A percentile compares a stretch with the other conserved stretches of the same genome.
Conservation (phyloP, 2,113 vertebrate species). For the Gobio gobio region DNA sequence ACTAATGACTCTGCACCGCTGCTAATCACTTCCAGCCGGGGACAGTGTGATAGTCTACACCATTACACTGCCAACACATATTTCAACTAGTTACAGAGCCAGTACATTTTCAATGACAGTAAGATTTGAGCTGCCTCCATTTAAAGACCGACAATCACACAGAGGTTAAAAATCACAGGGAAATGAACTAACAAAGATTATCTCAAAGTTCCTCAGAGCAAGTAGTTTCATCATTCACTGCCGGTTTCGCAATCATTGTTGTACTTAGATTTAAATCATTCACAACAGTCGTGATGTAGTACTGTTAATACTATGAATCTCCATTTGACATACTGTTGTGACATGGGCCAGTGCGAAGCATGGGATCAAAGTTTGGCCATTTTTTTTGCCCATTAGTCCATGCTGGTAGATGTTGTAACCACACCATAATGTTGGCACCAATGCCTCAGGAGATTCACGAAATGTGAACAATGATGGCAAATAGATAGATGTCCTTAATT, state of each 20-base stretch:
- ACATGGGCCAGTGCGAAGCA: background rate
- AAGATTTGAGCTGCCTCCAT: background rate
- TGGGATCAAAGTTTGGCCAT: background rate
- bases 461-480: background rate
- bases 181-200: constrained; percentile 3
- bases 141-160: background rate
- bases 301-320: background rate
- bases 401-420: background rate
- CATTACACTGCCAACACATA: constrained; percentile 4
- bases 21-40: constrained; percentile 36
- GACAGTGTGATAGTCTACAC: constrained; percentile 11
- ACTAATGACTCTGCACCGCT: constrained; percentile 30
- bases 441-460: background rate
- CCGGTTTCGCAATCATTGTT: background rate
- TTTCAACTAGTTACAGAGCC: constrained; percentile 20
- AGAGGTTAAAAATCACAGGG: background rate
- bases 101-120: constrained; percentile 1
- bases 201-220: background rate
- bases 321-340: background rate
- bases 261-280: background rate
- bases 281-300: background rate
- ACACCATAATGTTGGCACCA: background rate
- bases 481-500: background rate
- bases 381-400: background rate
- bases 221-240: background rate